Conservation (phyloP, 2,113 vertebrate genomes). For the Otolemur garnettii region DNA sequence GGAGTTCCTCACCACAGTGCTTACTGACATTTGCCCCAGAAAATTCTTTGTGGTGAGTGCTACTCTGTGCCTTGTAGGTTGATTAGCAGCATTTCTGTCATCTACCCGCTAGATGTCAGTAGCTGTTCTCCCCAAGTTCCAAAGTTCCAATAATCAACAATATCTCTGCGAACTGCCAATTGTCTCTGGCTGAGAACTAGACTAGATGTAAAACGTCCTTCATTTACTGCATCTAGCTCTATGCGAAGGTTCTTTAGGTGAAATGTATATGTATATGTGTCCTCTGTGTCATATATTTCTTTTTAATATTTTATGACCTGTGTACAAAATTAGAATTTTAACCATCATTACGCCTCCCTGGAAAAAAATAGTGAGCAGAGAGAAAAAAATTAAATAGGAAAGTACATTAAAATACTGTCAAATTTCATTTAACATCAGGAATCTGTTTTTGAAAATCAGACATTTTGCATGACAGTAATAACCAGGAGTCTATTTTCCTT, state of each 20-base stretch:
- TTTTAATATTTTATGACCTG: neutral
- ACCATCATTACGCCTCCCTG: neutral
- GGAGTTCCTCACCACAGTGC: neutral
- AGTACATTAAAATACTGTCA: neutral
- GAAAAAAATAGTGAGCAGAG: neutral
- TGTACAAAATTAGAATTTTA: neutral
- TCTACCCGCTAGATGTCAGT: neutral
- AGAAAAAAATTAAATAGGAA: neutral
- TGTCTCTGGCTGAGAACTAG: neutral
- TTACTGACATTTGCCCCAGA: neutral
- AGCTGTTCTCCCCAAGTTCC: neutral
- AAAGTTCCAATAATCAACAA: neutral
- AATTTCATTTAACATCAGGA: neutral
- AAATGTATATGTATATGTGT: neutral
- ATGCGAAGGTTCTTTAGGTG: neutral
- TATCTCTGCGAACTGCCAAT: neutral
- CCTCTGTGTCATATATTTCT: neutral
- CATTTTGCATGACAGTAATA: neutral
- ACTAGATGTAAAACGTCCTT: neutral
- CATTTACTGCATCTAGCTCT: neutral
- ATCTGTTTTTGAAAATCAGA: neutral
- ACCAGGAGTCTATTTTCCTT: neutral
- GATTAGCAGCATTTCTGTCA: neutral
- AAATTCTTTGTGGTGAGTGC: neutral
- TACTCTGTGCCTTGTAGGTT: neutral